Percentiles rank a stretch among this genome's conserved stretches.
Conservation (phyloP, 2,113 vertebrate genomes). For the Melierax canorus region DNA sequence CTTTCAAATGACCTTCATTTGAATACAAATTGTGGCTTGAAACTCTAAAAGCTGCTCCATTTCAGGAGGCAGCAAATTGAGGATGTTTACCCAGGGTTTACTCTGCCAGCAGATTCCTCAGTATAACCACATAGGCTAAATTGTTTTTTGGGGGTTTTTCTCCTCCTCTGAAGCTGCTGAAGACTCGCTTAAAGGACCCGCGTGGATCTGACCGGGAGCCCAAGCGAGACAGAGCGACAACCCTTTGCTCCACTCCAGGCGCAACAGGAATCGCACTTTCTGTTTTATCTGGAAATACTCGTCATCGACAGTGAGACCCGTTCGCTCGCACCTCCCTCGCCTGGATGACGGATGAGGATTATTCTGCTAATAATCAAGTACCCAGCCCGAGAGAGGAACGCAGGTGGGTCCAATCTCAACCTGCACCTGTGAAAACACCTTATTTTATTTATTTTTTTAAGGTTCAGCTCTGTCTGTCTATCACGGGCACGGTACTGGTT, state of each 20-base stretch:
- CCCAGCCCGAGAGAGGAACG: background rate
- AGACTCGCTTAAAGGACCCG: background rate
- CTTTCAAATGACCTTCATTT: slow-evolving; percentile 87
- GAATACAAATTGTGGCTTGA: slow-evolving; percentile 78
- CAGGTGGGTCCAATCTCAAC: background rate
- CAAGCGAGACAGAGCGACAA: background rate
- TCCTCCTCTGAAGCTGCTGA: background rate
- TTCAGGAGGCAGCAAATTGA: slow-evolving; percentile 66
- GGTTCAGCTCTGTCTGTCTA: background rate
- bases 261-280: rapidly evolving
- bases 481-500: rapidly evolving
- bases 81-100: background rate
- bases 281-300: background rate
- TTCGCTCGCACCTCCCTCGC: rapidly evolving
- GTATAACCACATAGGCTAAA: background rate
- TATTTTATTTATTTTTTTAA: background rate
- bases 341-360: background rate
- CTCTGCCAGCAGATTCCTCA: slow-evolving; percentile 14
- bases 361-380: background rate
- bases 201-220: background rate
- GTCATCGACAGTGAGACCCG: rapidly evolving
- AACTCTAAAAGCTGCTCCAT: slow-evolving; percentile 72
- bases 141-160: background rate
- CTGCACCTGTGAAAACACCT: background rate
- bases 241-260: background rate